Evolutionary conservation across 1,140 invertebrate species (phyloP).

Genomic region (Platorchestia sp.): DNA sequence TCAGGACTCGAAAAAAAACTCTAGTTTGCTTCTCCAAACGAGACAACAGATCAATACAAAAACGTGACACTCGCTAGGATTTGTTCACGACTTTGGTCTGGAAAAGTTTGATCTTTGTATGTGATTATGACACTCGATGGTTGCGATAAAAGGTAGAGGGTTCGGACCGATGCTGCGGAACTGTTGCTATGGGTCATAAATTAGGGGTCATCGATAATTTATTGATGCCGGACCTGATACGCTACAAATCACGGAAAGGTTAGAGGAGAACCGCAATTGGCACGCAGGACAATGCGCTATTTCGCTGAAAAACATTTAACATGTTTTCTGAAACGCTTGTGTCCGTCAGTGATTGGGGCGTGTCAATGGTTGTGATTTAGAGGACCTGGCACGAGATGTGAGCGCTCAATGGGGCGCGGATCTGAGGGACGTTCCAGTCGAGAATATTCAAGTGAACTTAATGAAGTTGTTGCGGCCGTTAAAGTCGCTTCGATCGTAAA

Average conservation of each 20-base stretch:
- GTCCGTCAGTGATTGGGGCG: background rate
- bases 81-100: constrained; percentile 53
- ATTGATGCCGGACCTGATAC: constrained; percentile 31
- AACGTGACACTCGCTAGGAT: constrained; percentile 43
- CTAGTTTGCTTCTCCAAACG: constrained; percentile 23
- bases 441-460: background rate
- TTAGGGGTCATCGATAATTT: constrained; percentile 53
- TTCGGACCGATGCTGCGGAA: constrained; percentile 41
- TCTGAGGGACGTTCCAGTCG: background rate
- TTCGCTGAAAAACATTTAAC: background rate
- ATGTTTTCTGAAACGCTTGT: background rate
- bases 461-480: constrained; percentile 48
- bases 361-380: background rate
- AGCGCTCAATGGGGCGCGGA: background rate
- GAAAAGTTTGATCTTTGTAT: constrained; percentile 41
- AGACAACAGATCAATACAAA: constrained; percentile 45
- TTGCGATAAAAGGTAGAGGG: constrained; percentile 21
- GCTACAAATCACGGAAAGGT: constrained; percentile 2
- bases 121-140: constrained; percentile 53
- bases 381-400: background rate
- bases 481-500: constrained; percentile 41
- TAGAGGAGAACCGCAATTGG: constrained; percentile 25
- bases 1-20: background rate
- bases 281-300: constrained; percentile 14
- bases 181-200: constrained; percentile 52